Base-by-base conservation (phyloP, 1,140 invertebrate species). In the Drosophila biarmipes region DNA sequence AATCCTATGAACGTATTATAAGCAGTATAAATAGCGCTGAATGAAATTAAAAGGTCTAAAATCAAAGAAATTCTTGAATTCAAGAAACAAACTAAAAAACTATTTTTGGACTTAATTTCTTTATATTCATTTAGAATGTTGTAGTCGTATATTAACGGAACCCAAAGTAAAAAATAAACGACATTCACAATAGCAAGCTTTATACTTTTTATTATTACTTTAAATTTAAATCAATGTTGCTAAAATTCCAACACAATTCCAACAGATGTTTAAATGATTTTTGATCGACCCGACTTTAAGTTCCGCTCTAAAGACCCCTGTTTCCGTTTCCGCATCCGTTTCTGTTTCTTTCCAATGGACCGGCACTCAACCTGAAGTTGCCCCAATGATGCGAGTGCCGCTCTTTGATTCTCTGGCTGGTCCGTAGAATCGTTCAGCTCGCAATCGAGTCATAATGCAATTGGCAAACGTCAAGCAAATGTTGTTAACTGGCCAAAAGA, bases 391-490 rank as follows among this genome's bases (percentile, higher is more conserved):
- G 79, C 35, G 45, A 38, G n/a, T 55, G 63, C 78, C 73, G 31
- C 52, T 63, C 59, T 52, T 66, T 45, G 37, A 59, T 55, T 40
- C 69, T 55, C 55, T 57, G 12, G 46, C 31, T 67, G 40, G 56
- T 56, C 69, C 69, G 80, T 78, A 66, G 81, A 87, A 87, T 84
- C 84, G 76, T 63, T 84, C 82, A 77, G 49, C 79, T 79, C 63
- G 71, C 84, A 89, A 89, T 89, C 89, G 84, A 89, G 84, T 89
- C 87, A 89, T 89, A 89, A 89, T 89, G 79, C 84, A 89, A 89
- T 89, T 89, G 85, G 80, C 84, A 89, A 89, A 89, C 75, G 84
- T 89, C 86, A 90, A 80, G 84, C 73, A 89, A 89, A 89, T 89
- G 68, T 80, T 89, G 84, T 89, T 89, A 86, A 68, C 82, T 81